Evolutionary conservation across 2,113 vertebrate species (phyloP).

Genomic region (Fregetta grallaria): DNA sequence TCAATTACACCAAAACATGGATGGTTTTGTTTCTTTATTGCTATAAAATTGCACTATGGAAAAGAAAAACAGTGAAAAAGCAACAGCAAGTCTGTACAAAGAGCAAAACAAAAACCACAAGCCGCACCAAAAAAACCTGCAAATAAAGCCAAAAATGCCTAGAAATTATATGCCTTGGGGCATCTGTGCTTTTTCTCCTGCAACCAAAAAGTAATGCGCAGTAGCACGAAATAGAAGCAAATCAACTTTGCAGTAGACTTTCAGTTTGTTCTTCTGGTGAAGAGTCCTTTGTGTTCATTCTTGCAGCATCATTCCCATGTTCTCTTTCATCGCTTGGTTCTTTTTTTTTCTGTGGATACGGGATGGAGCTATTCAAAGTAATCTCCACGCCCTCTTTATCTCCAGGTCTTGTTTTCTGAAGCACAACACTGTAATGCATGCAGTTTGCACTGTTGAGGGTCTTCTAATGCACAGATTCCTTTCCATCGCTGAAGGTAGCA

Average conservation of each 20-base stretch:
- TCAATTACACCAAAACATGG: not conserved
- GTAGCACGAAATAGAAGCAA: not conserved
- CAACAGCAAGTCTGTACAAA: constrained; percentile 70
- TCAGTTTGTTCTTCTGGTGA: constrained; percentile 88
- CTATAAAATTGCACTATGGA: not conserved
- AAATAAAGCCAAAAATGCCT: not conserved
- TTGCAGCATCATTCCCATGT: constrained; percentile 60
- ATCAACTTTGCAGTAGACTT: constrained; percentile 63
- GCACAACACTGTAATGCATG: not conserved
- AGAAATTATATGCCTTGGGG: not conserved
- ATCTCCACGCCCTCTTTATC: not conserved
- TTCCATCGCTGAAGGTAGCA: not conserved
- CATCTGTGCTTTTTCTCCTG: not conserved
- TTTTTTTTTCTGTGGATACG: not conserved
- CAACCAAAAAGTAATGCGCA: constrained; percentile 4
- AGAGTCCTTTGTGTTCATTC: constrained; percentile 77
- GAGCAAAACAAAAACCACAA: not conserved
- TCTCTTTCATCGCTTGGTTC: constrained; percentile 50
- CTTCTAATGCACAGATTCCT: constrained; percentile 24
- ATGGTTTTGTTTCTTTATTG: not conserved
- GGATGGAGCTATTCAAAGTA: not conserved
- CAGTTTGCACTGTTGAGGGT: constrained; percentile 27
- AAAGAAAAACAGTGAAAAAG: not conserved
- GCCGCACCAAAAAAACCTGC: not conserved
- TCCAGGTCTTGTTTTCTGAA: constrained; percentile 26